Evolutionary conservation across 35 echinoderm and acorn worm species (phyloP), one percentile per base, ranked within the genome.

Genomic region (Amphiura filiformis): DNA sequence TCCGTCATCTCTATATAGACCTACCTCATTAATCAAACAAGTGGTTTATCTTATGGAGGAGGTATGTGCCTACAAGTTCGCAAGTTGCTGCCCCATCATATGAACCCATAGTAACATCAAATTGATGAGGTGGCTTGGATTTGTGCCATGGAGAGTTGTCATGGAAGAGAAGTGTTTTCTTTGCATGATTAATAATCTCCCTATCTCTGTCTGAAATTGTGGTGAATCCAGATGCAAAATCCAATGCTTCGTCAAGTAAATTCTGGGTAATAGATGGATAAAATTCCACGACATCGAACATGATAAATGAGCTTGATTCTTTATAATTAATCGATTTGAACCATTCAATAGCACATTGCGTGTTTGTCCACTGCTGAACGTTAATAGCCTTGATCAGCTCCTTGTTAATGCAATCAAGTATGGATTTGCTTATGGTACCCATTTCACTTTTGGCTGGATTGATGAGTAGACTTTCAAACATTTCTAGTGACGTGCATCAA

Each of bases 361-460:
- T 89, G 49, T 65, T 89, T 70, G 34, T 81, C 77, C 44, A 81
- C 32, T 83, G 88, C 17, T 90, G 38, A 0, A 41, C 18, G 20
- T 90, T 75, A 31, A 80, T 90, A 47, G 49, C 0, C 12, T 31
- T 76, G 0, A 83, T 22, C 23, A 90, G 65, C 0, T 82, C 34
- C 11, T 37, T 83, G 35, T 83, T 90, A 14, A 83, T 83, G 23
- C 32, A 20, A 22, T 82, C 41, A 32, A 90, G 35, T 32, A 83
- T 83, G 26, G 57, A 14, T 65, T 90, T 90, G 80, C 80, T 90
- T 23, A 90, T 83, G 9, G 83, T 76, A 0, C 88, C 88, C 28
- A 90, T 90, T 47, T 90, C 88, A 47, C 44, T 56, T 90, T 90
- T 90, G 4, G 32, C 28, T 57, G 88, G 85, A 23, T n/a, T n/a